These are phyloP conservation scores for Fistularia tabacaria DNA, from an alignment of 2,797 vertebrate genomes.

Conservation along the genomic window DNA sequence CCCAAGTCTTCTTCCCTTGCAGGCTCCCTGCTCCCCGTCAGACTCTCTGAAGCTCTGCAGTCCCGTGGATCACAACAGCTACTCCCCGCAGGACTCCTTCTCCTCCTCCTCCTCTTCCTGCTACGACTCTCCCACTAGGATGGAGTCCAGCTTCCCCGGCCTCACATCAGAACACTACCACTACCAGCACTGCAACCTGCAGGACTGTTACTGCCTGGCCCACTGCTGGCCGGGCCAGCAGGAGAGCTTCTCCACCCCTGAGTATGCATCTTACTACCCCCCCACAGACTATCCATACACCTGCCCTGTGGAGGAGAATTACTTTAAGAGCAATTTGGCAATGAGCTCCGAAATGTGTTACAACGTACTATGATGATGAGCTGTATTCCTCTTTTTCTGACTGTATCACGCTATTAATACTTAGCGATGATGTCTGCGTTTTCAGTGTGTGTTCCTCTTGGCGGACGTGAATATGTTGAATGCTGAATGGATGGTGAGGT, in stretches of 20 bases:
- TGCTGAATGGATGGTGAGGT: conserved; percentile 27
- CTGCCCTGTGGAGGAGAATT: conserved; percentile 63
- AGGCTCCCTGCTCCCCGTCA: conserved; percentile 78
- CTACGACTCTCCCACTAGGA: conserved; percentile 75
- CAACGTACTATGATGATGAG: conserved; percentile 69
- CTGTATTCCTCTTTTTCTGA: conserved; percentile 13
- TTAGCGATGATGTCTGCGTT: background rate
- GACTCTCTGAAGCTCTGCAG: conserved; percentile 76
- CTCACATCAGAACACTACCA: conserved; percentile 69
- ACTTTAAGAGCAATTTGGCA: conserved; percentile 76
- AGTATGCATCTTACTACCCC: conserved; percentile 69
- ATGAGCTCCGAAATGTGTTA: conserved; percentile 81
- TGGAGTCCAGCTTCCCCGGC: conserved; percentile 69
- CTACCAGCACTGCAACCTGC: conserved; percentile 66
- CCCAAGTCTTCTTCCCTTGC: background rate
- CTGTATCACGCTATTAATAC: conserved; percentile 15
- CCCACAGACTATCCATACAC: conserved; percentile 75
- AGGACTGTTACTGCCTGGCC: conserved; percentile 69
- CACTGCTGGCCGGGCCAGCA: conserved; percentile 53
- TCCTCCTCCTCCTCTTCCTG: conserved; percentile 76
- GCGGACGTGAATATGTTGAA: conserved; percentile 16
- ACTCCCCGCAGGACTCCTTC: conserved; percentile 78
- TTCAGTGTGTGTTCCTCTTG: conserved; percentile 18
- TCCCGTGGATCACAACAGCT: conserved; percentile 78
- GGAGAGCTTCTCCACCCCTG: conserved; percentile 57